These are phyloP conservation scores for Ariopsis seemanni DNA, from an alignment of 2,113 vertebrate species.

Conservation along the genomic window DNA sequence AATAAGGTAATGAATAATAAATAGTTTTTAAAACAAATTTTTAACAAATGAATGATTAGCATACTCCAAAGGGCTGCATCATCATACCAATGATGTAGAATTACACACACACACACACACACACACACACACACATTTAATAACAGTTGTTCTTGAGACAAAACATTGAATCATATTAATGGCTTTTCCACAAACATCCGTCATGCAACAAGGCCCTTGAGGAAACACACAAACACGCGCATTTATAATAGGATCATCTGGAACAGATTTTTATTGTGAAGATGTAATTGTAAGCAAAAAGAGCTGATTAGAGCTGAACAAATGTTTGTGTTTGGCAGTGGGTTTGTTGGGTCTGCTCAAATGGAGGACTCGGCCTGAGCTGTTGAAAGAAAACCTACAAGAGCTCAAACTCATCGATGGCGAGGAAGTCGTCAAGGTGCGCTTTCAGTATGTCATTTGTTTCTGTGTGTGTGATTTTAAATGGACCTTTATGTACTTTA, in stretches of 20 bases:
- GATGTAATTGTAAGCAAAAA: background rate
- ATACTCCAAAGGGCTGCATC: background rate
- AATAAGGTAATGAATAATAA: too few relatives aligned
- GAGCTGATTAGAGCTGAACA: background rate
- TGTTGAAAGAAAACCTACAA: slow-evolving; percentile 89
- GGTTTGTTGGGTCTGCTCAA: slow-evolving; percentile 91
- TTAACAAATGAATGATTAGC: background rate
- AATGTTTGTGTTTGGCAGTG: slow-evolving; percentile 70
- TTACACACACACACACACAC: slow-evolving; percentile 35
- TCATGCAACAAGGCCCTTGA: slow-evolving; percentile 51
- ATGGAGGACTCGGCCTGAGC: slow-evolving; percentile 91
- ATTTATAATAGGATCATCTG: slow-evolving; percentile 14
- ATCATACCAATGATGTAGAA: background rate
- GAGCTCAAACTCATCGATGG: slow-evolving; percentile 95
- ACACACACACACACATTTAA: slow-evolving; percentile 60
- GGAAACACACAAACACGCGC: slow-evolving; percentile 34
- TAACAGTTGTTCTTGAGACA: slow-evolving; percentile 65
- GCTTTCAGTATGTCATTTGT: slow-evolving; percentile 31
- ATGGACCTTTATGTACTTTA: background rate
- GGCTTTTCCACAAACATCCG: slow-evolving; percentile 67
- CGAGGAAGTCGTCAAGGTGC: slow-evolving; percentile 96
- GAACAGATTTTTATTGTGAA: background rate
- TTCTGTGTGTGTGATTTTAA: background rate
- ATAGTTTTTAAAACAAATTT: too few relatives aligned
- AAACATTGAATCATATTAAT: slow-evolving; percentile 59